Evolutionary conservation across 2,113 vertebrate genomes (phyloP), one percentile per base, ranked within the genome.

Genomic region (Elanus axillaris): DNA sequence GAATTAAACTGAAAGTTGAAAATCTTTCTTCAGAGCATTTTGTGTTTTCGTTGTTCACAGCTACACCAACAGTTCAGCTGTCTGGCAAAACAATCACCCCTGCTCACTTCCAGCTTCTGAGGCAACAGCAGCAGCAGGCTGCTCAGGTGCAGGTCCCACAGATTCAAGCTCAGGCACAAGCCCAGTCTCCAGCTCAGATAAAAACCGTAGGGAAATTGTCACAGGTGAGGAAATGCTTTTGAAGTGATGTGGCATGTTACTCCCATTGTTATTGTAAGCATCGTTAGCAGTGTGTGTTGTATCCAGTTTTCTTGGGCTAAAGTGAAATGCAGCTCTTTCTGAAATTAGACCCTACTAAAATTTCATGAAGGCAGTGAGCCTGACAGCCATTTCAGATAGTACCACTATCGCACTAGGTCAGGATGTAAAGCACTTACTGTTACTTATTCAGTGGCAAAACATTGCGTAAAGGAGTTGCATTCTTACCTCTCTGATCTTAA

Each of bases 101-200:
- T 4, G 98, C 99, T 21, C 99, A 99, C 53, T 98, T 99, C 80
- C 99, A 99, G 97, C 96, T 99, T 55, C 98, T 99, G 62, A 98
- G 99, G 80, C 99, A 99, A 16, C 98, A 98, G 86, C 98, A 98
- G 72, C 98, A 98, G 67, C 98, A 98, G 13, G 98, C 97, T 7
- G 97, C 97, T 36, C 98, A 98, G 48, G 98, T 98, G 32, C 98
- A 98, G 53, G 98, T 98, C 31, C 97, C 98, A 21, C 98, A 98
- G 56, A 98, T 98, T n/a, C 98, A 98, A 53, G 91, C 97, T 55
- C 98, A 98, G 52, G 93, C 90, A 8, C 98, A 96, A 52, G 89
- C 96, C 42, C 98, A 98, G 38, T 95, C 98, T 43, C 98, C 99
- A 16, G 98, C 99, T 56, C 99, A 99, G 96, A 98, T 99, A 82